Evolutionary conservation across 2,113 vertebrate genomes (phyloP), one percentile per base, ranked within the genome.

Genomic region (Tetraodon nigroviridis): DNA sequence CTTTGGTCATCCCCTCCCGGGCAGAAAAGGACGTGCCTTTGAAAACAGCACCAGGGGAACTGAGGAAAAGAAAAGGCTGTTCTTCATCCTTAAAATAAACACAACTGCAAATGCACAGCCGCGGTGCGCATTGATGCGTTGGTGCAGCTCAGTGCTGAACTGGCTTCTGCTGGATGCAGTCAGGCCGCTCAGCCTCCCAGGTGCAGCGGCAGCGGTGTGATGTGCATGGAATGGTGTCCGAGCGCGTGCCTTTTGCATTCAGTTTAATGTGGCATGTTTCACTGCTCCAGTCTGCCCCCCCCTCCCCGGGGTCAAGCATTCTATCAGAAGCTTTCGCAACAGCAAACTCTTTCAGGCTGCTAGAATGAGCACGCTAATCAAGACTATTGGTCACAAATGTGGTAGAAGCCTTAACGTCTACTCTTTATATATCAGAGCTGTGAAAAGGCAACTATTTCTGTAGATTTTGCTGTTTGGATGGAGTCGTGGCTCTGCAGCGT

Each of bases 11-110:
- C 83, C 72, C 67, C 60, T 71, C 67, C 29, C 61, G 67, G 72
- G 65, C 73, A 81, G 71, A 76, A 67, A 77, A 71, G 81, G 80
- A 75, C 17, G 80, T 86, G 86, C 86, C 82, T 86, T 84, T 81
- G 83, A 79, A 76, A 22, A 78, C 57, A 77, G 58, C 74, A 81
- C 62, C 76, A 63, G 69, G 66, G 53, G 59, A 68, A 63, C 55
- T 54, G 61, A 75, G 60, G 61, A 69, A 76, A 78, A 56, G 52
- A 51, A 72, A 67, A 67, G 42, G 51, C 55, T 65, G 53, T 59
- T 67, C 58, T 58, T 67, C 66, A 61, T 67, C 54, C 74, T 41
- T 62, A 45, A 58, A 7, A 57, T 37, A 60, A 66, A 65, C 45
- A 46, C 49, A 51, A 20, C 8, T 12, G 29, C 49, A 46, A 44